These are phyloP conservation scores for Chymomyza procnemis DNA, from an alignment of 2,888 invertebrate genomes.

Conservation along the genomic window DNA sequence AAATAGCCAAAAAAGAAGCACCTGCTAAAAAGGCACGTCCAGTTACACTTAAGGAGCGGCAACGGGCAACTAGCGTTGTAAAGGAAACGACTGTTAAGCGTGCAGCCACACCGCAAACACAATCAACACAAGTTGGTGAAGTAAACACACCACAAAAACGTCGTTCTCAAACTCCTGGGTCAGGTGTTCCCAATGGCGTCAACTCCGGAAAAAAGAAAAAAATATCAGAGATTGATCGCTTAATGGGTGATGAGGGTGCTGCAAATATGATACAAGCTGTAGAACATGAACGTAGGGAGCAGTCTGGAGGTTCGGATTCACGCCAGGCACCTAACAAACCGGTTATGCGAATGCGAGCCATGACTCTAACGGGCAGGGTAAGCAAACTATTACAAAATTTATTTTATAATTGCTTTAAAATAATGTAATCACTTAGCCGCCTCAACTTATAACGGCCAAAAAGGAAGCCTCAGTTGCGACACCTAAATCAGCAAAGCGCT, in stretches of 20 bases:
- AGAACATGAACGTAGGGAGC: constrained; percentile 79
- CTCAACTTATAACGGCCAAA: constrained; percentile 30
- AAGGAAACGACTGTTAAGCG: constrained; percentile 31
- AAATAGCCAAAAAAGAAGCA: constrained; percentile 27
- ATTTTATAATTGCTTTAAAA: too few relatives aligned
- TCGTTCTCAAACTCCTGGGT: constrained; percentile 67
- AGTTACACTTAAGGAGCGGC: constrained; percentile 58
- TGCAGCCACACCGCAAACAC: constrained; percentile 35
- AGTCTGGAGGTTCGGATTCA: constrained; percentile 39
- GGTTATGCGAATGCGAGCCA: constrained; percentile 72
- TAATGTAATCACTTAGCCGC: constrained; percentile 19
- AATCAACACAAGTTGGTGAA: constrained; percentile 1
- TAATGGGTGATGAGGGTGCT: constrained; percentile 91
- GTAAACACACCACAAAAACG: constrained; percentile 47
- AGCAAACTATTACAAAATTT: constrained; percentile 3
- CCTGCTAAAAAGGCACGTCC: constrained; percentile 53
- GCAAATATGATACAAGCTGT: constrained; percentile 91
- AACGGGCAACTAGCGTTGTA: constrained; percentile 10
- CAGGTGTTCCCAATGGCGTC: constrained; percentile 48
- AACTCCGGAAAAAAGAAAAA: constrained; percentile 79
- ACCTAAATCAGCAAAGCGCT: neutral
- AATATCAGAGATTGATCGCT: constrained; percentile 85
- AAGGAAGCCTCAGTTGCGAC: constrained; percentile 38
- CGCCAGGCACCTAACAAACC: constrained; percentile 57
- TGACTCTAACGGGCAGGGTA: constrained; percentile 67